These are phyloP conservation scores for Formica exsecta DNA, from an alignment of 1,140 invertebrate genomes.

Conservation along the genomic window DNA sequence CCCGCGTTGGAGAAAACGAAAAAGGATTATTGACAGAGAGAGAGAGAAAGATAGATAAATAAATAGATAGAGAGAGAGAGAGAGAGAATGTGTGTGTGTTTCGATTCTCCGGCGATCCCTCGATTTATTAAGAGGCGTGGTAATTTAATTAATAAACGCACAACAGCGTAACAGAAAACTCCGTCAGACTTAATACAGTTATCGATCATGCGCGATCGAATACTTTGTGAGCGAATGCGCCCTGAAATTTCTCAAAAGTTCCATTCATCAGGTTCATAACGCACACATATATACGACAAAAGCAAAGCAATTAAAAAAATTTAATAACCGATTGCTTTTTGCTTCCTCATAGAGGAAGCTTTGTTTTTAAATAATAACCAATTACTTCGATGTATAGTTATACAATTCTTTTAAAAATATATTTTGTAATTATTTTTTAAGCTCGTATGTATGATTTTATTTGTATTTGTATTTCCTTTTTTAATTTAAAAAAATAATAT, in stretches of 20 bases:
- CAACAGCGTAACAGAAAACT: slow-evolving; percentile 8
- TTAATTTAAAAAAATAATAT: background rate
- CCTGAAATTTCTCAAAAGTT: slow-evolving; percentile 38
- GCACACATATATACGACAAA: background rate
- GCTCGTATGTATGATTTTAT: background rate
- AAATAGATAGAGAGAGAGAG: too few relatives aligned
- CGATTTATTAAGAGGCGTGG: slow-evolving; percentile 56
- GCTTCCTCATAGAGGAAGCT: too few relatives aligned
- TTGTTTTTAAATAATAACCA: slow-evolving; percentile 14
- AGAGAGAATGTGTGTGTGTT: background rate
- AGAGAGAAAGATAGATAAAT: too few relatives aligned
- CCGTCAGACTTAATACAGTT: slow-evolving; percentile 31
- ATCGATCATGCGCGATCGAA: slow-evolving; percentile 48
- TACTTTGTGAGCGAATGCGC: slow-evolving; percentile 8
- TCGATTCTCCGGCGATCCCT: background rate
- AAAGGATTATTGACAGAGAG: slow-evolving; percentile 4
- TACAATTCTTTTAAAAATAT: background rate
- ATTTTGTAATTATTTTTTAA: background rate
- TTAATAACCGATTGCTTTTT: slow-evolving; percentile 14
- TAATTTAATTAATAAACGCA: slow-evolving; percentile 56
- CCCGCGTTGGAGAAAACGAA: background rate
- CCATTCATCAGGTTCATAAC: slow-evolving; percentile 8
- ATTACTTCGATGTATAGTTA: background rate
- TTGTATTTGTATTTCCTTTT: background rate
- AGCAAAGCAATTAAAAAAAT: background rate